Conservation (phyloP, 2,888 invertebrate species). For the Synergus gifuensis region DNA sequence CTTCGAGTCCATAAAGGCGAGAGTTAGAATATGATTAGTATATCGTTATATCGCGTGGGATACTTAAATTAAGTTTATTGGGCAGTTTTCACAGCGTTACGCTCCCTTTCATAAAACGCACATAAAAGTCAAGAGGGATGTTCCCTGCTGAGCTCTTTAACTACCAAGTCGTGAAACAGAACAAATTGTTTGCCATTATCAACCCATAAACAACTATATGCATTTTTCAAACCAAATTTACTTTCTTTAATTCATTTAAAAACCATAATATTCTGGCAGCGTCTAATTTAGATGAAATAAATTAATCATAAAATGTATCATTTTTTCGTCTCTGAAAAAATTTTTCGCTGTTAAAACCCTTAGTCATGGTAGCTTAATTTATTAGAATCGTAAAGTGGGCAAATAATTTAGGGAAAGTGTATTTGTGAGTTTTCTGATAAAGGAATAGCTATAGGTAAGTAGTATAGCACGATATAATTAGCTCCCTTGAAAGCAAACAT, state of each 20-base stretch:
- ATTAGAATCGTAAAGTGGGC: background rate
- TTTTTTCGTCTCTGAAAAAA: background rate
- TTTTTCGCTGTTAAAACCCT: background rate
- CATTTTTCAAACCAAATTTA: constrained; percentile 4
- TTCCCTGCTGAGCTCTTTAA: constrained; percentile 33
- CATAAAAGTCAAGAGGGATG: constrained; percentile 58
- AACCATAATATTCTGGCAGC: background rate
- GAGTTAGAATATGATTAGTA: constrained; percentile 68
- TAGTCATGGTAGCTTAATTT: background rate
- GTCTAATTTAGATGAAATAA: background rate
- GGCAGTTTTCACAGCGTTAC: constrained; percentile 66
- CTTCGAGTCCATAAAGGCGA: constrained; percentile 44
- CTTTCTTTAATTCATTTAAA: background rate
- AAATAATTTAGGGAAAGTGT: background rate
- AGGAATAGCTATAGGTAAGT: constrained; percentile 2
- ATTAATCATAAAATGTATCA: background rate
- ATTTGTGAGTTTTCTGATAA: constrained; percentile 21
- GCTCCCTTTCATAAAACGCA: constrained; percentile 58
- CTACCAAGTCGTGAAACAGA: constrained; percentile 30
- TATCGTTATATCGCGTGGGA: constrained; percentile 63
- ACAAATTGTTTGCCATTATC: constrained; percentile 39
- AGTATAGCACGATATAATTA: constrained; percentile 34
- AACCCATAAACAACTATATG: constrained; percentile 24
- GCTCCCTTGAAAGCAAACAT: constrained; percentile 36
- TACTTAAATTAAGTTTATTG: constrained; percentile 66